These are phyloP conservation scores for Ricordea florida DNA, from an alignment of 92 coral and sea anemone species.

Conservation along the genomic window DNA sequence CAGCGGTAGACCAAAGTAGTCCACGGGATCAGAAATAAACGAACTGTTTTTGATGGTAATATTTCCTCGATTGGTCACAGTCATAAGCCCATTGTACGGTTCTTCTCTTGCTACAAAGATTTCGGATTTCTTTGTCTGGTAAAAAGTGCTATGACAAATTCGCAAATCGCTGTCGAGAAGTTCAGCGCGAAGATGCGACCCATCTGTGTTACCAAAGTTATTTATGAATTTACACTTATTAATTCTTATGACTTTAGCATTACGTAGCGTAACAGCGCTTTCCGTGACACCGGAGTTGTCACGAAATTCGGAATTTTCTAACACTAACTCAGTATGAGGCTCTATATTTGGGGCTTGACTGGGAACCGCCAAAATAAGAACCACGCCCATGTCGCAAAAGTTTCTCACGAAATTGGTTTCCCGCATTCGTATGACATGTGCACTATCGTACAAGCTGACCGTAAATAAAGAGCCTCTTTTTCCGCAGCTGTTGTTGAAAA, in stretches of 20 bases:
- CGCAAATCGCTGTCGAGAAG: background rate
- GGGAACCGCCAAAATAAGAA: background rate
- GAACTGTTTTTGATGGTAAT: background rate
- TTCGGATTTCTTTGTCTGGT: background rate
- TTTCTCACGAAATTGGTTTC: no score
- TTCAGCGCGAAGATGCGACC: constrained; percentile 6
- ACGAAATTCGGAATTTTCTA: constrained; percentile 4
- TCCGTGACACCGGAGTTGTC: background rate
- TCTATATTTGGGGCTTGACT: no score
- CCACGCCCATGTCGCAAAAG: background rate
- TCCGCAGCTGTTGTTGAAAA: background rate
- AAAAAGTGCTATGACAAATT: background rate
- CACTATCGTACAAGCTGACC: no score
- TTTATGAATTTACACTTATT: background rate
- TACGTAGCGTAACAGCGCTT: background rate
- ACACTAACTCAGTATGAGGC: background rate
- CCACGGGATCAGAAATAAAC: constrained; percentile 3
- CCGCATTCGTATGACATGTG: no score
- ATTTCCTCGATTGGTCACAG: constrained; percentile 5
- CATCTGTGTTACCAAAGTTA: constrained; percentile 5
- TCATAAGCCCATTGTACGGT: constrained; percentile 14
- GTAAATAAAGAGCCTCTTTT: background rate
- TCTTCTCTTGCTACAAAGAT: background rate
- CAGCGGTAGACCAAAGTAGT: background rate
- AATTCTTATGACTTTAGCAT: background rate